Conservation (phyloP, 2,888 invertebrate species). For the Rutpela maculata region DNA sequence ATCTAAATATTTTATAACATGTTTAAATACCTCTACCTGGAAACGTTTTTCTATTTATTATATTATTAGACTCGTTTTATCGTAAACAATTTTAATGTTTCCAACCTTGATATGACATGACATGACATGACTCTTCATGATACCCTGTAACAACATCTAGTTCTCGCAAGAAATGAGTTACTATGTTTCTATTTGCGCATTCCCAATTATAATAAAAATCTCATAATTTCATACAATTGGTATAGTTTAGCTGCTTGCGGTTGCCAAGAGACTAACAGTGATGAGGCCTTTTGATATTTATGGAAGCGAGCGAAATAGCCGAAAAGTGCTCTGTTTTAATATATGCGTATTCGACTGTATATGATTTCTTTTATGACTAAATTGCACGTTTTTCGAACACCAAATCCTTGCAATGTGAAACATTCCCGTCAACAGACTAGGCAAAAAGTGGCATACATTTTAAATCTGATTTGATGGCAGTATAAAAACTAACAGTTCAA, state of each 20-base stretch:
- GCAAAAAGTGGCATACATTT: slow-evolving; percentile 37
- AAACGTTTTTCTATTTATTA: no score
- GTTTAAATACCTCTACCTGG: no score
- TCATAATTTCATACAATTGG: no score
- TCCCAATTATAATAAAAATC: no score
- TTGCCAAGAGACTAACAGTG: not conserved
- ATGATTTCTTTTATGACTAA: slow-evolving; percentile 13
- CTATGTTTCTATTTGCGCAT: no score
- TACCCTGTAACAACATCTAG: no score
- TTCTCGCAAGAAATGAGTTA: no score
- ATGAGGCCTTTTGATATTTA: not conserved
- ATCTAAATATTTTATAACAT: no score
- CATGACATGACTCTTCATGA: no score
- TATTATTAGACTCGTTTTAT: no score
- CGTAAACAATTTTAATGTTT: no score
- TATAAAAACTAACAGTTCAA: slow-evolving; percentile 53
- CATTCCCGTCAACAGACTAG: slow-evolving; percentile 12
- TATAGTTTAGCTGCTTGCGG: not conserved
- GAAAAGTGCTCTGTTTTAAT: not conserved
- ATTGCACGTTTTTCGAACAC: slow-evolving; percentile 2
- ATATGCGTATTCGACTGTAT: not conserved
- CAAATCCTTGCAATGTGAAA: slow-evolving; percentile 4
- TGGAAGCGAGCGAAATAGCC: not conserved
- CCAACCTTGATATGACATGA: no score
- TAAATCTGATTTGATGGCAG: slow-evolving; percentile 48